Percentiles rank a stretch among this genome's conserved stretches.
Evolutionary conservation across 2,888 invertebrate genomes (phyloP).

Genomic region (Spodoptera exigua): DNA sequence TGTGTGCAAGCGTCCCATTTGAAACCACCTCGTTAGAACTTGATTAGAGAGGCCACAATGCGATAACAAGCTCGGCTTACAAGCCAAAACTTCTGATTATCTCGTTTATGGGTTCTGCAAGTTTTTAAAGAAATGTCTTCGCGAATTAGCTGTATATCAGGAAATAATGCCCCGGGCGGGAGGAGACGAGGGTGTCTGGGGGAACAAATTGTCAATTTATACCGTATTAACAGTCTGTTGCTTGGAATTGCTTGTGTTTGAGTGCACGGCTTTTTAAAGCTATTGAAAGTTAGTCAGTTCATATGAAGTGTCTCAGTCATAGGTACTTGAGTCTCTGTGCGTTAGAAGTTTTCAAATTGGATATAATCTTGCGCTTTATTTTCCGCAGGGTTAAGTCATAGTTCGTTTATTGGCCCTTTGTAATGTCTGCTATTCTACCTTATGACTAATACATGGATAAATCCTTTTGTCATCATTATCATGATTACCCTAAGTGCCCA

Average conservation of each 20-base stretch:
- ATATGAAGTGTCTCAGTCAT: constrained; percentile 6
- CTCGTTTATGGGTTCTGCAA: constrained; percentile 60
- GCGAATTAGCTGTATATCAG: constrained; percentile 59
- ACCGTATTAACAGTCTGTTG: constrained; percentile 49
- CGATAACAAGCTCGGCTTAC: constrained; percentile 66
- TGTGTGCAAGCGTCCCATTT: constrained; percentile 55
- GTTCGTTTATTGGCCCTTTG: no score
- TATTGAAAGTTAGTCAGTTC: constrained; percentile 10
- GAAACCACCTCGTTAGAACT: constrained; percentile 75
- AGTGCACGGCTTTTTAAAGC: constrained; percentile 37
- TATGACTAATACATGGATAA: no score
- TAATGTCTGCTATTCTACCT: no score
- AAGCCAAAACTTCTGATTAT: constrained; percentile 73
- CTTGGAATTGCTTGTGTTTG: constrained; percentile 40
- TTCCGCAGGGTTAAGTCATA: no score
- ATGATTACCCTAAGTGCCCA: no score
- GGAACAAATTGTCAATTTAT: constrained; percentile 61
- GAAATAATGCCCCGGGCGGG: constrained; percentile 52
- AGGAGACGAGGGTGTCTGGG: constrained; percentile 29
- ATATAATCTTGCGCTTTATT: no score
- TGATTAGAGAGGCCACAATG: constrained; percentile 77
- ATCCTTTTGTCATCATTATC: no score
- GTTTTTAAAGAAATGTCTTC: constrained; percentile 69
- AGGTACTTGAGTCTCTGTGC: neutral
- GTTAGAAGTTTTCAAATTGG: neutral